Evolutionary conservation across 2,888 invertebrate species (phyloP).

Genomic region (Linnaemya tessellans): DNA sequence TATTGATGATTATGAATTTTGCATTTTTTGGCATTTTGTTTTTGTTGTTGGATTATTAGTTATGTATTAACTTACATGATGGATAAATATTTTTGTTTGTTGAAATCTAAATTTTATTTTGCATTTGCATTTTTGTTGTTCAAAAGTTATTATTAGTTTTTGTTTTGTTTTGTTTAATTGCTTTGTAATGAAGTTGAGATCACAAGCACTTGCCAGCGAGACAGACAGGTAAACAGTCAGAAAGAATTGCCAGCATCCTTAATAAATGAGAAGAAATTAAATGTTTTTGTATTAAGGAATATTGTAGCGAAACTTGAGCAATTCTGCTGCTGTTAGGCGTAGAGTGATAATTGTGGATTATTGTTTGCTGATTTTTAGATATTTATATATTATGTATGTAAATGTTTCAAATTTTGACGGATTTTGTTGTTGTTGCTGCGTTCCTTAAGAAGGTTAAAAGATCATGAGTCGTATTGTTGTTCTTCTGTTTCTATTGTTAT

Average conservation of each 20-base stretch:
- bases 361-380: slow-evolving; percentile 32
- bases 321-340: slow-evolving; percentile 34
- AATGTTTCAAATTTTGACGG: slow-evolving; percentile 74
- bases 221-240: background rate
- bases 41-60: slow-evolving; percentile 74
- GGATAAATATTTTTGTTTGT: slow-evolving; percentile 55
- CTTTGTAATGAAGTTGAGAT: slow-evolving; percentile 81
- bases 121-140: slow-evolving; percentile 72
- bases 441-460: slow-evolving; percentile 53
- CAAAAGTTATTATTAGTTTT: slow-evolving; percentile 66
- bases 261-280: background rate
- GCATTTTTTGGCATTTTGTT: slow-evolving; percentile 72
- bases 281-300: slow-evolving; percentile 44
- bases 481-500: slow-evolving; percentile 50
- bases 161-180: slow-evolving; percentile 70
- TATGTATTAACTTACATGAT: slow-evolving; percentile 60
- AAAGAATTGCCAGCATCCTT: slow-evolving; percentile 26
- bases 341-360: slow-evolving; percentile 52
- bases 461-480: slow-evolving; percentile 48
- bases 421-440: slow-evolving; percentile 70
- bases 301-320: slow-evolving; percentile 46
- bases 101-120: slow-evolving; percentile 74
- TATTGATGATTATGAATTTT: slow-evolving; percentile 73
- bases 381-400: slow-evolving; percentile 22
- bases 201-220: slow-evolving; percentile 78